phyloP scores from a whole-genome alignment of 2,113 vertebrate genomes.

The Catharus fuscescens region DNA sequence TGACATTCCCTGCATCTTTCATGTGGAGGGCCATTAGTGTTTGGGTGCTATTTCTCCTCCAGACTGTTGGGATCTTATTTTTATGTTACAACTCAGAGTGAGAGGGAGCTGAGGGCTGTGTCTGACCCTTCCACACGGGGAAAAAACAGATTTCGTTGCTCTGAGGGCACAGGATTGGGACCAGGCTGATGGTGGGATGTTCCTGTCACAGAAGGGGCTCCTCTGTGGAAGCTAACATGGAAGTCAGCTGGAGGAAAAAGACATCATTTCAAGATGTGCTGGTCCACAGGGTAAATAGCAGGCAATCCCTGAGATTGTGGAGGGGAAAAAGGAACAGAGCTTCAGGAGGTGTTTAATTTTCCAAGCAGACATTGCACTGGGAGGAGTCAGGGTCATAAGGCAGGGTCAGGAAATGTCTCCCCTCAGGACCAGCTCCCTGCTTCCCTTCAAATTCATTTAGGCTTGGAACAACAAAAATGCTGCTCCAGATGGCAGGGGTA shows the following conservation, averaged over 20 bases:
- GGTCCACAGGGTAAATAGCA: background rate
- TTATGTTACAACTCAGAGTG: background rate
- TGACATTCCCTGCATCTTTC: background rate
- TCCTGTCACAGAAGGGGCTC: background rate
- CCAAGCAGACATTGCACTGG: rapidly evolving
- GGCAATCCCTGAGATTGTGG: background rate
- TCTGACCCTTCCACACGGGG: background rate
- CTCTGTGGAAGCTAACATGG: too few species aligned
- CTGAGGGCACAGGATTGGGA: background rate
- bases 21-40: rapidly evolving
- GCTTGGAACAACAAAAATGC: background rate
- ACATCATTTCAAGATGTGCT: background rate
- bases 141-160: background rate
- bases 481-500: slow-evolving; percentile 20
- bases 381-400: background rate
- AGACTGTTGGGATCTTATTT: background rate
- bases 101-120: rapidly evolving
- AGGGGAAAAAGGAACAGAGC: background rate
- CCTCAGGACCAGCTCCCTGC: background rate
- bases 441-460: background rate
- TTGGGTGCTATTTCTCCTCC: background rate
- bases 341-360: background rate
- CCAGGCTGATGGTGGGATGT: background rate
- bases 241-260: background rate
- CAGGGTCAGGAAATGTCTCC: background rate